Base-by-base conservation (phyloP, 30 jellyfish, hydroid and myxozoan species). In the Clytia hemisphaerica region DNA sequence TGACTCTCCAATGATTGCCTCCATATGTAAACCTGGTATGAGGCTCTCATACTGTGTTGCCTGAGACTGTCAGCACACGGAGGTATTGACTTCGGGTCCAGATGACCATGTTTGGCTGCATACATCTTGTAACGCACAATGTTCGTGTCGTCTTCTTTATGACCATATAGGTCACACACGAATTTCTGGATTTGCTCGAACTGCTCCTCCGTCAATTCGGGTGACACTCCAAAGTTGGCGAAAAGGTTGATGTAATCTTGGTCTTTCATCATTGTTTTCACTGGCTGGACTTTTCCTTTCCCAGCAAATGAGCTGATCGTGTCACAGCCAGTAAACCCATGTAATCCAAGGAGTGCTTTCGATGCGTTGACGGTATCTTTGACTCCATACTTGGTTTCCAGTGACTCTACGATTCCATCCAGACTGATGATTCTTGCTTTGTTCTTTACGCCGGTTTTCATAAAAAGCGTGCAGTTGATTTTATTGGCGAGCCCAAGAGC, bases 271-370 rank as follows among this genome's bases (percentile, higher is more conserved):
- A 67, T 27, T 18, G 26, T 72, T 10, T 67, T 37, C 16, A 67
- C 38, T 45, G 62, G 49, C n/a, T 45, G 29, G 22, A 33, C 76
- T 45, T 68, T 68, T 12, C 80, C 80, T 45, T 68, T 68, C 61
- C 80, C 72, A 31, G 46, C 5, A 27, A 68, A 68, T 6, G 29
- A 16, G 37, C 80, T 34, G 51, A 58, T 68, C 34, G 55, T 68
- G 58, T 68, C 80, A 68, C 80, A 68, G 19, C 80, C 75, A 14
- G 80, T 68, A 31, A 40, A 58, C 6, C 67, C 80, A 68, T 68
- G 80, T n/a, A 68, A 68, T 16, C 67, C 80, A 34, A 68, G 46
- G 24, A 68, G 32, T 42, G 80, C 53, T 68, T 68, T 45, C 14
- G 70, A 28, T 49, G 33, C 74, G 16, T 21, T 50, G 2, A n/a